These are phyloP conservation scores for Dinothrombium tinctorium DNA, from an alignment of 1,140 invertebrate genomes.

Conservation along the genomic window DNA sequence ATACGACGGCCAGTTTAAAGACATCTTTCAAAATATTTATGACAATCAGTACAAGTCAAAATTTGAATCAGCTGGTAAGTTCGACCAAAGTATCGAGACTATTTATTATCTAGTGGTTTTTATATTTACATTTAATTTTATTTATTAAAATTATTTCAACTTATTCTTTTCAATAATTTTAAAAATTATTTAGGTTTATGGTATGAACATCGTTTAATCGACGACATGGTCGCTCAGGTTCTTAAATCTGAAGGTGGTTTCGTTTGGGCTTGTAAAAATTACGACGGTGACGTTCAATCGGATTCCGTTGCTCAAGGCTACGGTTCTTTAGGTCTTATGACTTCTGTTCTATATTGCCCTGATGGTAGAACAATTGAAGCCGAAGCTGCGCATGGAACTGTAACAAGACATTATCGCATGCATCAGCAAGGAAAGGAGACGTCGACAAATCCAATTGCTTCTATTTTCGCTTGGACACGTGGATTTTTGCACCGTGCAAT, in stretches of 20 bases:
- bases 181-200: constrained; percentile 50
- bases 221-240: constrained; percentile 95
- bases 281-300: constrained; percentile 95
- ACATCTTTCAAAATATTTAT: constrained; percentile 96
- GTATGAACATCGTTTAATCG: constrained; percentile 94
- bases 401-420: constrained; percentile 77
- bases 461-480: constrained; percentile 91
- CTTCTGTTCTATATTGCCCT: constrained; percentile 69
- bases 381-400: constrained; percentile 92
- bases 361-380: constrained; percentile 92
- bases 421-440: constrained; percentile 91
- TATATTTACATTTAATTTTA: no score
- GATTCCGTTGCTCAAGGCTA: constrained; percentile 86
- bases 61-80: constrained; percentile 40
- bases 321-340: constrained; percentile 69
- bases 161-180: no score
- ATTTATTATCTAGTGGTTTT: no score
- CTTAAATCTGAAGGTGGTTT: constrained; percentile 94
- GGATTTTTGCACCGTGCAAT: constrained; percentile 77
- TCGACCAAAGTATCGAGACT: background rate
- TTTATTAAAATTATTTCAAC: no score
- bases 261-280: constrained; percentile 98
- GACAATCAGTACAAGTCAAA: constrained; percentile 60
- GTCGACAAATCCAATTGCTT: constrained; percentile 88
- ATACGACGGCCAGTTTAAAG: constrained; percentile 96